Evolutionary conservation across 2,797 vertebrate species (phyloP), one percentile per base, ranked within the genome.

Genomic region (Gymnothorax javanicus): DNA sequence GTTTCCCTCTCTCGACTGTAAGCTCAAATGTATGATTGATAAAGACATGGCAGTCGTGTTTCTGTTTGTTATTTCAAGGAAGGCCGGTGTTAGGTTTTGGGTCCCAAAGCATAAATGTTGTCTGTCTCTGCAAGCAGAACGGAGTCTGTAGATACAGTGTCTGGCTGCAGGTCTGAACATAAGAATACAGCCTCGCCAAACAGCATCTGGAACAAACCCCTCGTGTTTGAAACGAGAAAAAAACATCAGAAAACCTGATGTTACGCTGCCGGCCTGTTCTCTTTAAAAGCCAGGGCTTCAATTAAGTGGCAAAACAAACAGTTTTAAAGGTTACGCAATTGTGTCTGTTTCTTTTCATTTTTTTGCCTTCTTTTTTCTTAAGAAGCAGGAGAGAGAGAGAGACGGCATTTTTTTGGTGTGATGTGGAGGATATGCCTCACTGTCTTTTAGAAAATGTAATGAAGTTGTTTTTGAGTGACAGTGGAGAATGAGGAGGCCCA

Each of bases 401-500:
- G 84, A 84, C 87, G 86, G 84, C 83, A 71, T 88, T 88, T 88
- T 84, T 88, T 84, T 84, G 4, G 81, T 85, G 57, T 54, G 50
- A 25, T 15, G 56, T 7, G 0, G 43, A 58, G 79, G 85, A 85
- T 90, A 85, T 86, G 87, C 87, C 84, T 50, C 73, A 75, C 83
- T 88, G 88, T 90, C 86, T 91, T 86, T 84, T 90, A 89, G 71
- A 87, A 62, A 90, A 77, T 91, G 89, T 91, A 89, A 86, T 88
- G 87, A 89, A 89, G 94, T 93, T 91, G 91, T 94, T 92, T n/a
- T 94, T 95, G 94, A 96, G 94, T 93, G 91, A 94, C 91, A 93
- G 90, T 93, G 94, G 94, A 95, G 96, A 93, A 93, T 93, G 93
- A 95, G 94, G 94, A 92, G 92, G 94, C 93, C 93, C 93, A 89